Evolutionary conservation across 2,888 invertebrate genomes (phyloP), one percentile per base, ranked within the genome.

Genomic region (Gymnocheta viridis): DNA sequence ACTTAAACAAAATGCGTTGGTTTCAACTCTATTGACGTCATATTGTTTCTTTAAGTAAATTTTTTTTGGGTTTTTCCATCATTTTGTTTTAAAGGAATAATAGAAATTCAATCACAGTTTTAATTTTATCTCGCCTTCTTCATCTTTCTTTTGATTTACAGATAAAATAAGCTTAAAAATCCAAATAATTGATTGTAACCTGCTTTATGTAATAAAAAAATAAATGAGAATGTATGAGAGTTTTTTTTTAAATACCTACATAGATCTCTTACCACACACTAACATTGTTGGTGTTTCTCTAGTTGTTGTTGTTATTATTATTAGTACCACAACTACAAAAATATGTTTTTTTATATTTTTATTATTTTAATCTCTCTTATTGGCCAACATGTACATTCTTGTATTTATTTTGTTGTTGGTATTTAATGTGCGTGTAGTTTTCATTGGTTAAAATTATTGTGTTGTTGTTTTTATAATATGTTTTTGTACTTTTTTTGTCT

Each of bases 361-460:
- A 74, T 76, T 76, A 80, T 82, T 81, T 83, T 78, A 73, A 82
- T 85, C 80, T 83, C 77, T 81, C 81, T 83, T 82, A 80, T 83
- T 85, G 80, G 82, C 81, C 83, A 82, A 81, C 81, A 72, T 69
- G 77, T 81, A 77, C 81, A 73, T 72, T 77, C 66, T 64, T 73
- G 73, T 85, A 81, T 76, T 77, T 78, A 56, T 72, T 79, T 82
- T 85, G 73, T 82, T 85, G 73, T 83, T 86, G 85, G 85, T 77
- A 82, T 85, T 85, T 81, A 77, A 82, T 85, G 80, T 81, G 85
- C 86, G 85, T 82, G 82, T 85, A 82, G 85, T 82, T 82, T 81
- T 82, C 82, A 83, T 85, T 85, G 81, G 82, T 85, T 84, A 77
- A 83, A 78, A 79, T 69, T 62, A 74, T 64, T 70, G 19, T 82